These are phyloP conservation scores for Rhodinocichla rosea DNA, from an alignment of 2,113 vertebrate genomes.

Conservation along the genomic window DNA sequence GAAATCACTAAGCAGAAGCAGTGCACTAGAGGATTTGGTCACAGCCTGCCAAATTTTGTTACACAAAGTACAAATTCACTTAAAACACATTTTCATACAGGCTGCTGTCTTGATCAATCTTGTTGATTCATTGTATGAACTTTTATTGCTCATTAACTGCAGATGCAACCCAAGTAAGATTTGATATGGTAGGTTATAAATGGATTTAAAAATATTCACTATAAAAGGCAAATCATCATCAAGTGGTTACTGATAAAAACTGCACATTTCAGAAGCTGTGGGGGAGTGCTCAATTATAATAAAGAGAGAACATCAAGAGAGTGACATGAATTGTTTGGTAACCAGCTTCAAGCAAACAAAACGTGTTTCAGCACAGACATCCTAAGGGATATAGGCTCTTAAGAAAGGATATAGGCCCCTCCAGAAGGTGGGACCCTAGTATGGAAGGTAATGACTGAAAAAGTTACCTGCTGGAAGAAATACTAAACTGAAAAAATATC, in stretches of 20 bases:
- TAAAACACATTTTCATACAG: not conserved
- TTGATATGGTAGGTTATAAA: not conserved
- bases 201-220: conserved; percentile 17
- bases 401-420: not conserved
- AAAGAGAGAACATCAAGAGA: not conserved
- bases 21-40: not conserved
- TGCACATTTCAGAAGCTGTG: not conserved
- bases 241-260: conserved; percentile 20
- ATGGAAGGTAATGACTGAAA: not conserved
- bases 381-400: not conserved
- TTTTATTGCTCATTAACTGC: not conserved
- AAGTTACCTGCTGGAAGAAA: not conserved
- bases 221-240: conserved; percentile 8
- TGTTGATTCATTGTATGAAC: not conserved
- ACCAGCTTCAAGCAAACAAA: not conserved
- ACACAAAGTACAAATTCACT: not conserved
- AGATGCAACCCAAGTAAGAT: not conserved
- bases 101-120: not conserved
- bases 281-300: not conserved
- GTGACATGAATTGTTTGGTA: not conserved
- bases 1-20: not conserved
- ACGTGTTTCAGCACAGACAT: not conserved
- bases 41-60: not conserved
- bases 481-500: not conserved
- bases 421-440: not conserved